Evolutionary conservation across 1,140 invertebrate genomes (phyloP), one percentile per base, ranked within the genome.

Genomic region (Meloidogyne floridensis): DNA sequence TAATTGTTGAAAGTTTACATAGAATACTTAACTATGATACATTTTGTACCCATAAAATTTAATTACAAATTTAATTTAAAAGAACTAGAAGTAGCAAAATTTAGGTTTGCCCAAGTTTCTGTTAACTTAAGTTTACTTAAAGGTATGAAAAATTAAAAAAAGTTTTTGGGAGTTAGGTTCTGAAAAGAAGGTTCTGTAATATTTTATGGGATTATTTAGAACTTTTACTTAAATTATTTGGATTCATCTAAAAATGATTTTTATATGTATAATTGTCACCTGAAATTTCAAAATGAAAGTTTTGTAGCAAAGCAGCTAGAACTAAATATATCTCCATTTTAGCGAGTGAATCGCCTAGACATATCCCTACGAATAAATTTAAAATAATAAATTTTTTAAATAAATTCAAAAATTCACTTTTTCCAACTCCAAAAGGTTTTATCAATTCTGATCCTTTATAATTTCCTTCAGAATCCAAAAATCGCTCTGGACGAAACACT

Each of bases 301-400:
- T 83, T 80, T 90, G 89, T 11, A 91, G 51, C 42, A 91, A 70
- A 2, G 89, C 74, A 7, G 84, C 79, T 18, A 87, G 86, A 71
- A 90, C 89, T 13, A 91, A 72, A 80, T 87, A 90, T 18, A 91
- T 82, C 73, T 91, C 85, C 80, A 90, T 90, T 73, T 88, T 89
- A 13, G 90, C 90, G 65, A 91, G 73, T 2, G 86, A 70, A 75
- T 91, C 90, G 70, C 90, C 90, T 5, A 91, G 72, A 74, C 88
- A 90, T 43, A 69, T 79, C 32, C 77, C 77, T 79, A 15, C 8
- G 15, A 32, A 18, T 54, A n/a, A 42, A 71, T n/a, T n/a, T 18
- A 73, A 73, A n/a, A 15, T n/a, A 15, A 15, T n/a, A 80, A 80
- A 32, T 73, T 9, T 75, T 80, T 54, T 42, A 32, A 73, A 82